Conservation (phyloP, 1,140 invertebrate species). For the Dysdera silvatica region DNA sequence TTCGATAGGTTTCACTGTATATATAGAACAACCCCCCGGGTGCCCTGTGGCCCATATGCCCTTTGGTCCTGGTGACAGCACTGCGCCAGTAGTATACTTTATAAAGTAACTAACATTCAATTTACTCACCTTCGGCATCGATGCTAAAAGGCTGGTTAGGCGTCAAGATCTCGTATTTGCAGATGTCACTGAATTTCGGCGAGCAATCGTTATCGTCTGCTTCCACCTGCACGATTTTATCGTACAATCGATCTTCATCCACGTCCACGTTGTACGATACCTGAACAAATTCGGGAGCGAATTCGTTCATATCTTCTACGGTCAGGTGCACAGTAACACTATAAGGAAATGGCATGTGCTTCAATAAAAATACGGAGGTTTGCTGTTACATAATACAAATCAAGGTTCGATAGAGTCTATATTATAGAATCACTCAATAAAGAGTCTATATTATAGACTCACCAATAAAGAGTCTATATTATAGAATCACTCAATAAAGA, state of each 20-base stretch:
- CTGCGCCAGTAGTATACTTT: too few species aligned
- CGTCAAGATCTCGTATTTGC: constrained; percentile 83
- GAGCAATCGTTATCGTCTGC: constrained; percentile 86
- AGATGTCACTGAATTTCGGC: constrained; percentile 83
- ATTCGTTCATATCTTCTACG: constrained; percentile 93
- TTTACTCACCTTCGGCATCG: constrained; percentile 71
- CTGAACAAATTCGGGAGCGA: constrained; percentile 76
- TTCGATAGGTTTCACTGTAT: too few species aligned
- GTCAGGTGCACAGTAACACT: constrained; percentile 80
- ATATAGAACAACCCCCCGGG: too few species aligned
- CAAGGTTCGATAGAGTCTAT: too few species aligned
- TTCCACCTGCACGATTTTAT: constrained; percentile 80
- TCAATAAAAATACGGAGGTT: background rate
- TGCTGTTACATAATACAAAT: too few species aligned
- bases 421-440: too few species aligned
- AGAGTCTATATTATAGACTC: too few species aligned
- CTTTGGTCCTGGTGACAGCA: too few species aligned
- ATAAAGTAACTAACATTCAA: too few species aligned
- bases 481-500: too few species aligned
- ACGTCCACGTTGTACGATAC: constrained; percentile 74
- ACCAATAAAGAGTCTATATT: too few species aligned
- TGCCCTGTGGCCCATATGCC: too few species aligned
- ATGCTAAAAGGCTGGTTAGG: constrained; percentile 77
- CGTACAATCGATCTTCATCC: constrained; percentile 81
- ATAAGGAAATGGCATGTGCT: background rate